These are phyloP conservation scores for Pseudoatta argentina DNA, from an alignment of 1,140 invertebrate genomes.

Conservation along the genomic window DNA sequence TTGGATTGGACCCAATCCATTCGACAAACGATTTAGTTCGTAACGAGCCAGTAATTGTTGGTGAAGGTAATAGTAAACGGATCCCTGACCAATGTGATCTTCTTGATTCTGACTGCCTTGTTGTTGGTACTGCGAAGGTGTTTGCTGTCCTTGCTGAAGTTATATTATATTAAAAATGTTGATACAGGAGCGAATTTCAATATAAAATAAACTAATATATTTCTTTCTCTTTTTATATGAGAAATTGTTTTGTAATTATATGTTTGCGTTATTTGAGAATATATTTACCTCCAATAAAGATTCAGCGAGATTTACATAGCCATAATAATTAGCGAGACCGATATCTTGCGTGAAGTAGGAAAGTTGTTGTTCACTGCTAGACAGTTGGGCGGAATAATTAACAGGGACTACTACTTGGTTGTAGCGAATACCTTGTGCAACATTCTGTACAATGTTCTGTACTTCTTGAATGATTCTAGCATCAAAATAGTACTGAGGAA, in stretches of 20 bases:
- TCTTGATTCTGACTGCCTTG: slow-evolving; percentile 81
- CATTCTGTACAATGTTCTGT: slow-evolving; percentile 76
- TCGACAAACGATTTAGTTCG: slow-evolving; percentile 86
- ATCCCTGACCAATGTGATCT: slow-evolving; percentile 78
- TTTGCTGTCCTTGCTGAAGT: slow-evolving; percentile 45
- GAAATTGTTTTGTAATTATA: neutral
- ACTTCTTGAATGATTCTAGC: slow-evolving; percentile 84
- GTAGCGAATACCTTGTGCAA: slow-evolving; percentile 50
- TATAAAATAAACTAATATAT: neutral
- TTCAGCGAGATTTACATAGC: slow-evolving; percentile 88
- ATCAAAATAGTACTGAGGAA: slow-evolving; percentile 86
- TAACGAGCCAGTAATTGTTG: slow-evolving; percentile 86
- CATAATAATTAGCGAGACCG: slow-evolving; percentile 90
- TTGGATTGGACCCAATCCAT: slow-evolving; percentile 83
- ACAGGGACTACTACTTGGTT: slow-evolving; percentile 80
- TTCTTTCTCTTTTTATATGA: neutral
- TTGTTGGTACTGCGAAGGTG: slow-evolving; percentile 48
- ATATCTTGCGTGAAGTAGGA: slow-evolving; percentile 92
- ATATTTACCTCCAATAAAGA: slow-evolving; percentile 85
- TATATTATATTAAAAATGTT: slow-evolving; percentile 10
- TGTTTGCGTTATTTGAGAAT: neutral
- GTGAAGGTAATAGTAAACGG: slow-evolving; percentile 85
- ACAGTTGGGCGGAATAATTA: slow-evolving; percentile 87
- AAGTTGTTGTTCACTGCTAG: slow-evolving; percentile 87
- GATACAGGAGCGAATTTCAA: neutral